phyloP scores from a whole-genome alignment of 2,888 invertebrate genomes.

The Cryptocephalus primarius region DNA sequence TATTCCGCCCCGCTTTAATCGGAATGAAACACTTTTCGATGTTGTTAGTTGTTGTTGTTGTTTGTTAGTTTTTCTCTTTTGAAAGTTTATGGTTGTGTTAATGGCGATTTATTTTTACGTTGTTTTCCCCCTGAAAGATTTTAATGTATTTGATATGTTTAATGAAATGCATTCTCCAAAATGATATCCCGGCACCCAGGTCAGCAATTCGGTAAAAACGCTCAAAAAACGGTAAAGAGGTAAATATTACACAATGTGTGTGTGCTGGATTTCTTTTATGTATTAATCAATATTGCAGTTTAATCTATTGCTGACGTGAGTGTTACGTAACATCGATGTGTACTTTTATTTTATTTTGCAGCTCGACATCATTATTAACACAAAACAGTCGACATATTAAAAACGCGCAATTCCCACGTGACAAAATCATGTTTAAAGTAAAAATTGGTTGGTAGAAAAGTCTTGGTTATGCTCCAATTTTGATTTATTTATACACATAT shows the following conservation, averaged over 20 bases:
- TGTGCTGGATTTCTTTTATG: slow-evolving; percentile 20
- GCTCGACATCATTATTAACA: neutral
- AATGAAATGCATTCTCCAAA: slow-evolving; percentile 27
- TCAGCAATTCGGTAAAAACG: slow-evolving; percentile 38
- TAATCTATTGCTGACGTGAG: slow-evolving; percentile 40
- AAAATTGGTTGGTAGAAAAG: too few species aligned
- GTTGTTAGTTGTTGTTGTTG: slow-evolving; percentile 10
- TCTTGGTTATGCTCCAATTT: neutral
- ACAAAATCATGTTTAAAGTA: too few species aligned
- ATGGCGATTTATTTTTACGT: neutral
- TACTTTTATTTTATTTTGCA: slow-evolving; percentile 8
- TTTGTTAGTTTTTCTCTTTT: slow-evolving; percentile 17
- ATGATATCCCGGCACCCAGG: slow-evolving; percentile 15
- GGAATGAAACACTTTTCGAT: slow-evolving; percentile 10
- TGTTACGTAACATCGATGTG: slow-evolving; percentile 25
- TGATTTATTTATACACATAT: neutral
- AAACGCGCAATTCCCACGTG: too few species aligned
- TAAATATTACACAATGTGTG: slow-evolving; percentile 28
- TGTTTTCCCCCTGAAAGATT: slow-evolving; percentile 7
- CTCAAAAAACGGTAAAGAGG: slow-evolving; percentile 37
- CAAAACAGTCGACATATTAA: neutral
- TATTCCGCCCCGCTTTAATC: slow-evolving; percentile 20
- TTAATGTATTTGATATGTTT: slow-evolving; percentile 4
- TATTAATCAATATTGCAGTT: slow-evolving; percentile 17
- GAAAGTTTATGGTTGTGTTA: slow-evolving; percentile 22